Evolutionary conservation across 2,797 vertebrate genomes (phyloP).

Genomic region (Morus bassanus): DNA sequence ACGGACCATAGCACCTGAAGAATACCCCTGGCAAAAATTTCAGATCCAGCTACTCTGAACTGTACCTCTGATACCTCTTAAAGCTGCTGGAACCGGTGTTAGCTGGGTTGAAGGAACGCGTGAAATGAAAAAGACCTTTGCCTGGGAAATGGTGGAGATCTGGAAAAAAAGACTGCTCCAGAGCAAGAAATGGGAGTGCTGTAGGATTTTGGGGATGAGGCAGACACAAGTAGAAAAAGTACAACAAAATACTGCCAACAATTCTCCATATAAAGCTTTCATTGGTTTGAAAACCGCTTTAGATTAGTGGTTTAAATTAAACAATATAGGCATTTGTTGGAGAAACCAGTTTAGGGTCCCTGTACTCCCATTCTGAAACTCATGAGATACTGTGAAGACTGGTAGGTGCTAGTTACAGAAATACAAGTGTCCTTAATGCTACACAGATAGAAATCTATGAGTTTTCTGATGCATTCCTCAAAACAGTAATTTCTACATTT

Average conservation of each 20-base stretch:
- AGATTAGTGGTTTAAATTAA: background rate
- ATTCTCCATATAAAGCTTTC: background rate
- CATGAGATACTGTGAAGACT: background rate
- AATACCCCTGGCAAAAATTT: constrained; percentile 6
- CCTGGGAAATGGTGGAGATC: background rate
- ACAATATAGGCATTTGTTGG: background rate
- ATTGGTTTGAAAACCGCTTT: background rate
- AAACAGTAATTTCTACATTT: background rate
- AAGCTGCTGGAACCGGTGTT: background rate
- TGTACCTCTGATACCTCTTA: background rate
- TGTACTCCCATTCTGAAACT: background rate
- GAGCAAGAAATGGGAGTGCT: background rate
- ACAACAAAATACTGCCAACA: background rate
- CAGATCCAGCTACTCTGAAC: background rate
- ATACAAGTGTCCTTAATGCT: background rate
- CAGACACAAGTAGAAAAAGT: background rate
- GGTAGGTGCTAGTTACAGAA: background rate
- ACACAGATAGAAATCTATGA: background rate
- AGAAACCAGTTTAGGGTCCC: background rate
- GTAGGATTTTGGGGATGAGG: background rate
- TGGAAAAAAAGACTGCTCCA: background rate
- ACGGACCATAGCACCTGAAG: background rate
- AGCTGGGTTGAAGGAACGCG: background rate
- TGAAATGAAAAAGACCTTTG: background rate
- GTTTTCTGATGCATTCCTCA: background rate